Conservation (phyloP, 1,140 invertebrate species). For the Polyergus mexicanus region DNA sequence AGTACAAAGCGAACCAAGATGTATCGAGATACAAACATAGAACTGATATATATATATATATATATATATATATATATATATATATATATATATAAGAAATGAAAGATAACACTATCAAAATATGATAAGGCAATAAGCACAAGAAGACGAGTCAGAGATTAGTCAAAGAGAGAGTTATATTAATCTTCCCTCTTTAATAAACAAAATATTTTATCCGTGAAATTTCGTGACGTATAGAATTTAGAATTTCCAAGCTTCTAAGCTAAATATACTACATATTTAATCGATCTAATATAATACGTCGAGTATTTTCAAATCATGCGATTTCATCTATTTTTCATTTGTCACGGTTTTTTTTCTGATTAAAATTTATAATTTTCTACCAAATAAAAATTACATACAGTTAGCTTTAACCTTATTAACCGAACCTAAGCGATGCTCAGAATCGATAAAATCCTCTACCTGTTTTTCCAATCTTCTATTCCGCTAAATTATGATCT, state of each 20-base stretch:
- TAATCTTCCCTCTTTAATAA: background rate
- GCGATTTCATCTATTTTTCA: constrained; percentile 6
- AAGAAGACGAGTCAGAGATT: background rate
- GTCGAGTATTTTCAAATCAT: background rate
- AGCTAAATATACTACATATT: too few relatives aligned
- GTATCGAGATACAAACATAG: constrained; percentile 33
- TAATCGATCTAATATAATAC: background rate
- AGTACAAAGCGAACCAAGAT: background rate
- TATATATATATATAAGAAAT: background rate
- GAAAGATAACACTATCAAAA: constrained; percentile 8
- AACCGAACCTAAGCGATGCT: background rate
- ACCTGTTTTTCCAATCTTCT: background rate
- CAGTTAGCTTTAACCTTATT: constrained; percentile 13
- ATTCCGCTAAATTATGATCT: constrained; percentile 53
- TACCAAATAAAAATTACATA: background rate
- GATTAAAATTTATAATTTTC: background rate
- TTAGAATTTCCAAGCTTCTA: background rate
- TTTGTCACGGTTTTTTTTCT: background rate
- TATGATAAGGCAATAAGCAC: background rate
- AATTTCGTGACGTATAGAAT: background rate
- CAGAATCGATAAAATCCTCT: background rate
- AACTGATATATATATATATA: background rate
- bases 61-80: too few relatives aligned
- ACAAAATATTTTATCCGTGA: background rate
- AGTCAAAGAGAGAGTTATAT: background rate